Evolutionary conservation across 2,113 vertebrate genomes (phyloP).

Genomic region (Tragelaphus strepsiceros): DNA sequence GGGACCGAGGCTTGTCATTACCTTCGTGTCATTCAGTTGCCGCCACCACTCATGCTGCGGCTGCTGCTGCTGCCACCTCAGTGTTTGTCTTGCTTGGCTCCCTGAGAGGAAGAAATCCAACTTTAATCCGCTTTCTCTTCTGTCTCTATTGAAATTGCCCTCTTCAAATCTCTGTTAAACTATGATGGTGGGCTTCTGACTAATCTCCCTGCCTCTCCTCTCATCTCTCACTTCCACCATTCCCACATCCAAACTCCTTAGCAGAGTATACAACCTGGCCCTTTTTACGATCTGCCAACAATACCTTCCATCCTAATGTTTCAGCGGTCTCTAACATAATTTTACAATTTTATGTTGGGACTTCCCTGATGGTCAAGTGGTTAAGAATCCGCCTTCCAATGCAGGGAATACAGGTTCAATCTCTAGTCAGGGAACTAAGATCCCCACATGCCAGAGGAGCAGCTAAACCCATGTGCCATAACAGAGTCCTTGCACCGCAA

Average conservation of each 20-base stretch:
- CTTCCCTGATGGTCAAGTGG: background rate
- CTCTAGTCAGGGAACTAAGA: background rate
- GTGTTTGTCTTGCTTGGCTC: background rate
- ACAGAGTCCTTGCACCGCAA: background rate
- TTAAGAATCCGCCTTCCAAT: background rate
- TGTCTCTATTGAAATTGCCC: background rate
- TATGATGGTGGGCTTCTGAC: background rate
- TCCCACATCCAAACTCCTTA: background rate
- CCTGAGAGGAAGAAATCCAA: slow-evolving; percentile 50
- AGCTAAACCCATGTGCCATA: background rate
- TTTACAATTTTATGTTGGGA: background rate
- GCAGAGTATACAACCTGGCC: background rate
- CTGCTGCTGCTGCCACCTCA: background rate
- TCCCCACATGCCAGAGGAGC: background rate
- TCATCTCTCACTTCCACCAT: background rate
- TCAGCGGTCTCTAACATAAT: background rate
- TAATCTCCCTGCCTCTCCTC: background rate
- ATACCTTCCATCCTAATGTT: background rate
- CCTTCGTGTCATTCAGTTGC: slow-evolving; percentile 32
- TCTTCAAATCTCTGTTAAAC: background rate
- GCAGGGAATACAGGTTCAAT: background rate
- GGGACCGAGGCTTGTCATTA: background rate
- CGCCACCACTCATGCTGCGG: background rate
- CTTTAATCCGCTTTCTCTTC: background rate
- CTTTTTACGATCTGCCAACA: background rate